Evolutionary conservation across 2,888 invertebrate genomes (phyloP), one percentile per base, ranked within the genome.

Genomic region (Stratiomys singularior): DNA sequence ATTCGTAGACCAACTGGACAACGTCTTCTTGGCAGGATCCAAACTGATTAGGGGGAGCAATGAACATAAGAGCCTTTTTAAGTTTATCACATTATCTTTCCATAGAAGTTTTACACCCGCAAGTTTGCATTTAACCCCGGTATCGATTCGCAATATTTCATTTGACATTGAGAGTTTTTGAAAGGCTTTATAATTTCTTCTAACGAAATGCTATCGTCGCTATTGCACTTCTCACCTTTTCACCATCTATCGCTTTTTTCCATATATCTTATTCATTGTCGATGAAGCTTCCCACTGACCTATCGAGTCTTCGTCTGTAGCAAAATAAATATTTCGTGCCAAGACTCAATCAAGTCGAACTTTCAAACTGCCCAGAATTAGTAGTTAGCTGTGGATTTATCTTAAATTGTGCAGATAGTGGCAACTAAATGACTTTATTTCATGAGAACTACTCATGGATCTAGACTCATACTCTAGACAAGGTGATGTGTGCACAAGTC

Each of bases 401-500:
- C 69, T 69, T 69, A 18, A 46, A 69, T 69, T 44, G 21, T 69
- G 37, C 37, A 30, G 46, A 69, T 69, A 37, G 37, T 69, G 69
- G 47, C 69, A 69, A 21, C 46, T 69, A 46, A 69, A 69, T 69
- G 69, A 47, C 69, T 69, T 25, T 69, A 69, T 69, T 69, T 69
- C 69, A 47, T 69, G 69, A 47, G 69, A 47, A 69, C 69, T 44
- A 21, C 46, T 69, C 69, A 47, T 69, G 47, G 46, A 69, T 69
- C 69, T n/a, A n/a, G n/a, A n/a, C 46, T 23, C 27, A 25, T 23
- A 46, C 21, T n/a, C 52, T n/a, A 4, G 46, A 9, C 5, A 15
- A 27, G 7, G 21, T 47, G 46, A n/a, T 69, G 21, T 69, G 47
- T 69, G 7, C 21, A 69, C 47, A 47, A 47, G 13, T 69, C 46